Base-by-base conservation (phyloP, 2,888 invertebrate genomes). In the Andrena fulva region DNA sequence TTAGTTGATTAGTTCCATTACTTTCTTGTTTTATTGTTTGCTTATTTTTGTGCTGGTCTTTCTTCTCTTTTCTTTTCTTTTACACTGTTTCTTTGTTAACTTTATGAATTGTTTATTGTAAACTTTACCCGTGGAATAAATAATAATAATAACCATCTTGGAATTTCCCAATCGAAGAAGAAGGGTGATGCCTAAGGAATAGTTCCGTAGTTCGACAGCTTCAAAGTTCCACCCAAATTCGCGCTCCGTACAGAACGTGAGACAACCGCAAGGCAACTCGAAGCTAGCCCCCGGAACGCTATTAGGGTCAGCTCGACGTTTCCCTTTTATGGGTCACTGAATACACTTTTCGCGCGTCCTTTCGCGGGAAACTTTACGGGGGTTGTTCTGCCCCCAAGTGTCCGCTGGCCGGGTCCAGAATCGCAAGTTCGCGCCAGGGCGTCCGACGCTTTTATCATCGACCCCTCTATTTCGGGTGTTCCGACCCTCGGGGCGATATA, bases 361-460 rank as follows among this genome's bases (percentile, higher is more conserved):
- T 52, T 27, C n/a, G 10, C 62, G 29, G 27, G 16, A 20, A 59
- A 29, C 6, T 73, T 66, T 66, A 73, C 54, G 35, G 0, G 10
- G 27, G 20, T 6, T 1, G 3, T 24, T 56, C 56, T 4, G 56
- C 56, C 16, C 7, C 6, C 6, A 68, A 35, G 31, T 20, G 35
- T 2, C 29, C 50, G 7, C n/a, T 42, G 42, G 42, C 5, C 31
- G 29, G 27, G 7, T 16, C 16, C 8, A 29, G 62, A 31, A 56
- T 5, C 12, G n/a, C 50, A 35, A 63, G 1, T 63, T 48, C 20
- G 16, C 5, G 20, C 10, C 60, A 16, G 3, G 54, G 42, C 42
- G 24, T 20, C 12, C 31, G 27, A 7, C 10, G 78, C 82, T 85
- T 86, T 82, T 82, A 82, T 82, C 82, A 67, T 69, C 54, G 69